phyloP scores from a whole-genome alignment of 2,888 invertebrate species.

The Rhagophthalmus giganteus region DNA sequence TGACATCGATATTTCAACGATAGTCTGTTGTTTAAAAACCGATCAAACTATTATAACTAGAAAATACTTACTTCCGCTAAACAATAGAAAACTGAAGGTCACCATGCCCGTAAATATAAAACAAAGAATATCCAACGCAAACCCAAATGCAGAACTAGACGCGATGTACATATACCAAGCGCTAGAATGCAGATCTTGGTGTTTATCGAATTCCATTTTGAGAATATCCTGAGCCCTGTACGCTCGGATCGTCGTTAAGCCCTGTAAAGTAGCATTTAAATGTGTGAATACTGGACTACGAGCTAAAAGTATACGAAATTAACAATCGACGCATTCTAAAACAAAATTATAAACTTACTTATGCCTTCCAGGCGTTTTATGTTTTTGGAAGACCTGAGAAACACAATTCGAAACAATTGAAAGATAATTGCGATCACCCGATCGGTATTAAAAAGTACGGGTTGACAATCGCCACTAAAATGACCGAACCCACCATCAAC shows the following conservation, averaged over 20 bases:
- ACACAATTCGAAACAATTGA: constrained; percentile 64
- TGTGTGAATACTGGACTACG: constrained; percentile 85
- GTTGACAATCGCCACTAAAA: constrained; percentile 61
- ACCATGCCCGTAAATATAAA: constrained; percentile 66
- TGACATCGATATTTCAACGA: too few species aligned
- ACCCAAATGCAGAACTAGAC: constrained; percentile 67
- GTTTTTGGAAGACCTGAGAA: constrained; percentile 70
- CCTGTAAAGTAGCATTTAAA: constrained; percentile 76
- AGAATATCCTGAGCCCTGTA: constrained; percentile 70
- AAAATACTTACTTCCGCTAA: constrained; percentile 47
- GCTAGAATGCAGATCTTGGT: constrained; percentile 67
- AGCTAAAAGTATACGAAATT: constrained; percentile 58
- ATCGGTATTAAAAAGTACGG: constrained; percentile 57
- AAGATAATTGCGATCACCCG: constrained; percentile 64
- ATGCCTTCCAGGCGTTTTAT: constrained; percentile 70
- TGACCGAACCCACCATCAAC: constrained; percentile 58
- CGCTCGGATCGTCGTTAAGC: constrained; percentile 79
- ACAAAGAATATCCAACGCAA: constrained; percentile 67
- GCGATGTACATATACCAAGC: constrained; percentile 70
- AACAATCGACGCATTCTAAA: not conserved
- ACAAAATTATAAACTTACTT: constrained; percentile 58
- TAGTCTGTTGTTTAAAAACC: too few species aligned
- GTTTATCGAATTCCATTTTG: constrained; percentile 58
- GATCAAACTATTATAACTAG: too few species aligned
- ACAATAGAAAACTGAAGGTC: constrained; percentile 66